Conservation (phyloP, 2,888 invertebrate genomes). For the Furcula furcula region DNA sequence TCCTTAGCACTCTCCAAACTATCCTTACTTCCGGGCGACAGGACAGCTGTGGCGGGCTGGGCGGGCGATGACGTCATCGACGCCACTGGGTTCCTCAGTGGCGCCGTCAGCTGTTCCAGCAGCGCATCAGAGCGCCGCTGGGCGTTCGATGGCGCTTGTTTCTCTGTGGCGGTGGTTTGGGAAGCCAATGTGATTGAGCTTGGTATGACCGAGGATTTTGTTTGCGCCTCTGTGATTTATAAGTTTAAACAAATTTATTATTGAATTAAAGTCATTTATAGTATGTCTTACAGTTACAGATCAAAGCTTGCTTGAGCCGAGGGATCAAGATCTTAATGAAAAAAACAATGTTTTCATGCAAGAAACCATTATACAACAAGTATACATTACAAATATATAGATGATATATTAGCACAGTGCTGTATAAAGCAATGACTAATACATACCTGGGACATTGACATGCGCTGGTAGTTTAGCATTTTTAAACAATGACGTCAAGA, state of each 20-base stretch:
- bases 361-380: too few relatives aligned
- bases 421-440: background rate
- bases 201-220: constrained; percentile 65
- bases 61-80: constrained; percentile 44
- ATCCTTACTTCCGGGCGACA: constrained; percentile 65
- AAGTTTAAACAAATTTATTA: background rate
- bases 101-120: constrained; percentile 69
- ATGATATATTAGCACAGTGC: too few relatives aligned
- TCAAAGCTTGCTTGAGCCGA: too few relatives aligned
- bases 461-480: constrained; percentile 85
- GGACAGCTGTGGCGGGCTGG: constrained; percentile 38
- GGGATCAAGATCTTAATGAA: too few relatives aligned
- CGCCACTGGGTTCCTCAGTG: constrained; percentile 58
- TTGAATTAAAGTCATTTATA: too few relatives aligned
- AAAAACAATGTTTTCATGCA: too few relatives aligned
- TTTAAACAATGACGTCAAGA: constrained; percentile 89
- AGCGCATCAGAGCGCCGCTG: constrained; percentile 72
- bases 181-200: constrained; percentile 69
- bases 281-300: too few relatives aligned
- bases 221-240: constrained; percentile 49
- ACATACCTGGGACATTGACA: constrained; percentile 63
- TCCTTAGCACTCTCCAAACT: constrained; percentile 61
- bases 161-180: constrained; percentile 57
- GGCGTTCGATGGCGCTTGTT: constrained; percentile 61
- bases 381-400: too few relatives aligned